Evolutionary conservation across 1,140 invertebrate genomes (phyloP).

Genomic region (Mesaphorura yosii): DNA sequence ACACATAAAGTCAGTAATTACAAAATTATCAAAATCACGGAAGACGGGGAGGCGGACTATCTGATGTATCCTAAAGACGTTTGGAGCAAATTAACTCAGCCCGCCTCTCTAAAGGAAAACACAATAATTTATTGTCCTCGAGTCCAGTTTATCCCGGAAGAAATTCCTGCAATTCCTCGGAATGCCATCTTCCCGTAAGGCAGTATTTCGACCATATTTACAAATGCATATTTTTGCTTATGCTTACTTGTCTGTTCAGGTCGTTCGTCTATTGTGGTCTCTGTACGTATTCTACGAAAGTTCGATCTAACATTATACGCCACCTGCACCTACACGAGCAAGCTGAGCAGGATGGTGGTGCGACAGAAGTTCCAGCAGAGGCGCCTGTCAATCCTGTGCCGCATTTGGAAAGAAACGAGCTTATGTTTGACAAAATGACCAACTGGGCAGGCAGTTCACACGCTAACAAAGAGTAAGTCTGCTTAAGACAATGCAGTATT

Average conservation of each 20-base stretch:
- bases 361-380: conserved; percentile 35
- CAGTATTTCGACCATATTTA: neutral
- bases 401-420: conserved; percentile 59
- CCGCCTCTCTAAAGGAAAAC: conserved; percentile 32
- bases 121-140: conserved; percentile 35
- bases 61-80: conserved; percentile 46
- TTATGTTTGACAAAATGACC: conserved; percentile 71
- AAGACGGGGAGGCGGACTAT: conserved; percentile 38
- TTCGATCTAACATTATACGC: conserved; percentile 57
- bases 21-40: conserved; percentile 4
- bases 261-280: conserved; percentile 46
- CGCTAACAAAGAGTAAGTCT: conserved; percentile 35
- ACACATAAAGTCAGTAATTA: conserved; percentile 11
- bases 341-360: conserved; percentile 37
- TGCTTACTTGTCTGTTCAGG: conserved; percentile 8
- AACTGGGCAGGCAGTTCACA: conserved; percentile 63
- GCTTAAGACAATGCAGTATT: neutral
- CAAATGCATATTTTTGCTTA: neutral
- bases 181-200: conserved; percentile 51
- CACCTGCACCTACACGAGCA: conserved; percentile 52
- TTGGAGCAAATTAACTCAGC: conserved; percentile 33
- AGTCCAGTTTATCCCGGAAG: conserved; percentile 43
- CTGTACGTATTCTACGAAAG: conserved; percentile 58
- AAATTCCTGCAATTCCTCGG: conserved; percentile 50
- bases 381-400: conserved; percentile 62